Conservation (phyloP, 2,113 vertebrate genomes). For the Corythoichthys haematopterus region DNA sequence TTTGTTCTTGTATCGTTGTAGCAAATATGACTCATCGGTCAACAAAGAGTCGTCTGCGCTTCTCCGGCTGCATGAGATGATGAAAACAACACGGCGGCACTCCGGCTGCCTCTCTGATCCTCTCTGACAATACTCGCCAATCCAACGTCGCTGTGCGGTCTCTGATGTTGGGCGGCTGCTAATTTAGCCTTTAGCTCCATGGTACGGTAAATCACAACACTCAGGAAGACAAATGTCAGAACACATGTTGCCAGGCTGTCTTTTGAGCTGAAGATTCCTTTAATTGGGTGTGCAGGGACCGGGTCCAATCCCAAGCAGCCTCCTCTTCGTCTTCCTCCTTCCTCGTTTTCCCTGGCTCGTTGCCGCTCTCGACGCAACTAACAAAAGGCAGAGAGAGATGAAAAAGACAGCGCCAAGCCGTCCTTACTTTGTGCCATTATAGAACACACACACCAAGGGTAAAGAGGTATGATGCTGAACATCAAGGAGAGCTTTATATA, state of each 20-base stretch:
- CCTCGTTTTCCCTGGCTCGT: constrained; percentile 58
- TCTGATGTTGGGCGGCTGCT: constrained; percentile 69
- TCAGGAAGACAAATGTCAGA: constrained; percentile 79
- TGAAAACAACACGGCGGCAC: constrained; percentile 47
- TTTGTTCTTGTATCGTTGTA: constrained; percentile 9
- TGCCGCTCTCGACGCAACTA: constrained; percentile 70
- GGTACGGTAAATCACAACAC: constrained; percentile 75
- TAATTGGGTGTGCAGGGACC: constrained; percentile 81
- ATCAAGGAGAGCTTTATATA: constrained; percentile 80
- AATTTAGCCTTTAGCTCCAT: constrained; percentile 78
- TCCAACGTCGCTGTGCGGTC: constrained; percentile 52
- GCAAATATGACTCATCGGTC: constrained; percentile 27
- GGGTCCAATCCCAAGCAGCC: constrained; percentile 72
- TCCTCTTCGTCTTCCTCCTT: constrained; percentile 56
- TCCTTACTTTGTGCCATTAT: constrained; percentile 75
- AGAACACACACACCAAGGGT: constrained; percentile 75
- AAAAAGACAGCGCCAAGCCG: constrained; percentile 74
- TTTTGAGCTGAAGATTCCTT: constrained; percentile 76
- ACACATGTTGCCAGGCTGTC: constrained; percentile 75
- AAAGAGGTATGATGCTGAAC: constrained; percentile 75
- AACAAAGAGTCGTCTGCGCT: constrained; percentile 23
- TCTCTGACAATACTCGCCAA: constrained; percentile 56
- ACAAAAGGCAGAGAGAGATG: constrained; percentile 75
- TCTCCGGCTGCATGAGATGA: constrained; percentile 27
- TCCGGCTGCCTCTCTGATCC: constrained; percentile 48